Evolutionary conservation across 2,797 vertebrate genomes (phyloP).

Genomic region (Chelon auratus): DNA sequence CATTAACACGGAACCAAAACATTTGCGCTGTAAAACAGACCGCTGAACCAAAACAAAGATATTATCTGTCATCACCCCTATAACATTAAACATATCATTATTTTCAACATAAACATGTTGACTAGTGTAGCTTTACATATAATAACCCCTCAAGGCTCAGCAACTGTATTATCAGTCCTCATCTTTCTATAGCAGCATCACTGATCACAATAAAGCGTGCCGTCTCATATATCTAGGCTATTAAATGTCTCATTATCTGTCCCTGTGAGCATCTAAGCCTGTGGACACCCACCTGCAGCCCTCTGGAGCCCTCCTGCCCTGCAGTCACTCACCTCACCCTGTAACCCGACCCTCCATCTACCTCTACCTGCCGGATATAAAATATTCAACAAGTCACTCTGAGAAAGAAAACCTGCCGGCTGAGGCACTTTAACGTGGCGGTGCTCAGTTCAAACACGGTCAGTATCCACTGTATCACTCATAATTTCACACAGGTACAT

Average conservation of each 20-base stretch:
- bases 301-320: constrained; percentile 39
- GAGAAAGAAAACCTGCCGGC: constrained; percentile 25
- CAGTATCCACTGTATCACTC: neutral
- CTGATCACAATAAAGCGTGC: neutral
- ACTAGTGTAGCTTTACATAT: constrained; percentile 3
- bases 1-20: neutral
- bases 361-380: constrained; percentile 54
- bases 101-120: neutral
- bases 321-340: constrained; percentile 35
- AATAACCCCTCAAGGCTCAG: neutral
- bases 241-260: constrained; percentile 40
- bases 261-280: neutral
- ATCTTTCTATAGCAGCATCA: neutral
- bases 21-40: neutral
- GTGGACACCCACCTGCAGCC: constrained; percentile 12
- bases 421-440: neutral
- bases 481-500: too few relatives aligned
- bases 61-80: neutral
- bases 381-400: constrained; percentile 73
- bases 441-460: constrained; percentile 1
- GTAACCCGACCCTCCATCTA: constrained; percentile 59
- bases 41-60: neutral
- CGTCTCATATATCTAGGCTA: constrained; percentile 40
- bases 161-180: neutral
- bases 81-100: neutral